Percentiles rank a stretch among this genome's conserved stretches.
phyloP scores from a whole-genome alignment of 92 coral and sea anemone genomes.

The Epizoanthus illoricatus region DNA sequence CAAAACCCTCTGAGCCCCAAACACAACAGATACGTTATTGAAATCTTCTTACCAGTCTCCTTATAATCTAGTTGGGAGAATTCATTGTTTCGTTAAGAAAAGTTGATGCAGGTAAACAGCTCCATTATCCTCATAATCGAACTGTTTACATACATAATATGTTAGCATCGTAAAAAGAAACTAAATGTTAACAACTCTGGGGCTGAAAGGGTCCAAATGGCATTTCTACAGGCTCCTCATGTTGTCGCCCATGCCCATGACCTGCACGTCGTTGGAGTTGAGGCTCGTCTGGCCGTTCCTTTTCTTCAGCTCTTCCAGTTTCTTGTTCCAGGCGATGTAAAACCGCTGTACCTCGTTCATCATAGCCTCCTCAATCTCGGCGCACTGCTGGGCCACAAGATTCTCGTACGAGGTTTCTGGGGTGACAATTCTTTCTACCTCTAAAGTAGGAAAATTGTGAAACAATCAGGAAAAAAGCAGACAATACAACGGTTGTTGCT shows the following conservation, averaged over 20 bases:
- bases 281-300: conserved; percentile 81
- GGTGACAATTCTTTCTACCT: conserved; percentile 92
- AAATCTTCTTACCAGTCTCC: too few relatives aligned
- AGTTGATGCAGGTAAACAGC: too few relatives aligned
- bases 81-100: too few relatives aligned
- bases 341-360: conserved; percentile 95
- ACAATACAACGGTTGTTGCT: background rate
- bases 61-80: too few relatives aligned
- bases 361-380: conserved; percentile 97
- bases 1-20: too few relatives aligned
- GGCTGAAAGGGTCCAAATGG: background rate
- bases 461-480: background rate
- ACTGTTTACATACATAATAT: too few relatives aligned
- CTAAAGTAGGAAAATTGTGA: conserved; percentile 50
- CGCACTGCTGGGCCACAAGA: conserved; percentile 91
- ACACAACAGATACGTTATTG: too few relatives aligned
- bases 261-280: conserved; percentile 67
- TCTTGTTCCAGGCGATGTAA: conserved; percentile 96
- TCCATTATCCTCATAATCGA: too few relatives aligned
- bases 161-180: too few relatives aligned
- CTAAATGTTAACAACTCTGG: too few relatives aligned
- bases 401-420: conserved; percentile 97
- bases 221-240: conserved; percentile 64
- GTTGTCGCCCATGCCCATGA: conserved; percentile 66
- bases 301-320: conserved; percentile 86